A percentile compares a stretch with the other conserved stretches of the same genome.
phyloP scores from a whole-genome alignment of 2,797 vertebrate genomes.

The Cichlasoma orientale region DNA sequence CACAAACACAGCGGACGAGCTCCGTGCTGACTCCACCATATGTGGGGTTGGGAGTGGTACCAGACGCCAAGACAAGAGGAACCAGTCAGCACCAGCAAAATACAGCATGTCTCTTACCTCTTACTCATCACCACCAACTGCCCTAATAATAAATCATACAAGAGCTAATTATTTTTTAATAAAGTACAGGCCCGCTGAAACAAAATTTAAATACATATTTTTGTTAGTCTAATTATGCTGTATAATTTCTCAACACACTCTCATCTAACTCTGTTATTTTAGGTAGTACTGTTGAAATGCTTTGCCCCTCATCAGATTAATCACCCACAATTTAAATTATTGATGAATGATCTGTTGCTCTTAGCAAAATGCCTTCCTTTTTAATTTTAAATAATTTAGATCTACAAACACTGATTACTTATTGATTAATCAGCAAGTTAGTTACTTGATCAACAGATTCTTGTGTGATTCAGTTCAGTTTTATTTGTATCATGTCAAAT shows the following conservation, averaged over 20 bases:
- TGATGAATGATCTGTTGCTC: not conserved
- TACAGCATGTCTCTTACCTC: conserved; percentile 68
- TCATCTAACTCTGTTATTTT: not conserved
- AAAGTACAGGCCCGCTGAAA: not conserved
- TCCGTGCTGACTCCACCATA: conserved; percentile 74
- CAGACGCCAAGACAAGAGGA: conserved; percentile 69
- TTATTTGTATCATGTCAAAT: not conserved
- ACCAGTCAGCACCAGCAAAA: conserved; percentile 69
- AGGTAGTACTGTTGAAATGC: not conserved
- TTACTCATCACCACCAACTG: conserved; percentile 60
- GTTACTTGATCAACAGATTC: not conserved
- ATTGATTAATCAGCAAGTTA: not conserved
- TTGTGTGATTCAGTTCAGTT: not conserved
- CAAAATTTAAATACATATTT: conserved; percentile 2
- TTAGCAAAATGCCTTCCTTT: not conserved
- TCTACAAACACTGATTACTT: not conserved
- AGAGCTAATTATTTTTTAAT: conserved; percentile 9
- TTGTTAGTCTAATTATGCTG: not conserved
- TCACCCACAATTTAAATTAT: not conserved
- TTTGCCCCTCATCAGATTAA: not conserved
- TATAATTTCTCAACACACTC: not conserved
- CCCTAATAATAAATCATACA: conserved; percentile 59
- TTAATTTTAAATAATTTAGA: not conserved
- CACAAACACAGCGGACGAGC: conserved; percentile 32
- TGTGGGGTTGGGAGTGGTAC: conserved; percentile 66